Base-by-base conservation (phyloP, 2,797 vertebrate genomes). In the Octomys mimax region DNA sequence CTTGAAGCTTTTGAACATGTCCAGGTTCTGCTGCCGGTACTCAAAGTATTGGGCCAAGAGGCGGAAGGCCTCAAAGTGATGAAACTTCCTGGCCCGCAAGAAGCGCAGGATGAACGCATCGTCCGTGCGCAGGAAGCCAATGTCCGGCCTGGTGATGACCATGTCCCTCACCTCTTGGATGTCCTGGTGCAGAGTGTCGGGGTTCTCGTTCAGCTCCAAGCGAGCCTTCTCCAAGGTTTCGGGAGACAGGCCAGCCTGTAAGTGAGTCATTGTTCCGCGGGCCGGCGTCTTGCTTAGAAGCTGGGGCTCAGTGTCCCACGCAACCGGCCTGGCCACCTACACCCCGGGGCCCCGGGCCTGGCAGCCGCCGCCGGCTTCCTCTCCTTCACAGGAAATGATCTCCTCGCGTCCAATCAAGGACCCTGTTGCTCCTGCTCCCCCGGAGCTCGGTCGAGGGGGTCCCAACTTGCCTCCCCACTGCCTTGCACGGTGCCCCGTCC, bases 1-100 rank as follows among this genome's bases (percentile, higher is more conserved):
- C 98, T 99, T 99, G 98, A 99, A 99, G 99, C 99, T 99, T 98
- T 99, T 99, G 98, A 99, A 99, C 99, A 99, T 99, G 98, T 99
- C 99, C 98, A 99, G 99, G 98, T 99, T 99, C 98, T 99, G 99
- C 98, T 99, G 99, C 39, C 99, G 98, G 98, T 99, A 99, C 97
- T 99, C 99, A 89, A 99, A 99, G 94, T 99, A 99, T 95, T 99
- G 99, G 92, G 99, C 99, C 98, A 99, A 98, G 96, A 99, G 99
- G 79, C 99, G 99, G 94, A 99, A 99, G 61, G 99, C 99, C 98
- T 99, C 99, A 68, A 99, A 99, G 98, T 99, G 99, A 98, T 99
- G 99, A 98, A 99, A 99, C 98, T 99, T 99, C 98, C 99, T 98
- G 90, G 99, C 99, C 96, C 99, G 98, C 97, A 99, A 99, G 98